Evolutionary conservation across 2,797 vertebrate genomes (phyloP), one percentile per base, ranked within the genome.

Genomic region (Pangasius sanitwongsei): DNA sequence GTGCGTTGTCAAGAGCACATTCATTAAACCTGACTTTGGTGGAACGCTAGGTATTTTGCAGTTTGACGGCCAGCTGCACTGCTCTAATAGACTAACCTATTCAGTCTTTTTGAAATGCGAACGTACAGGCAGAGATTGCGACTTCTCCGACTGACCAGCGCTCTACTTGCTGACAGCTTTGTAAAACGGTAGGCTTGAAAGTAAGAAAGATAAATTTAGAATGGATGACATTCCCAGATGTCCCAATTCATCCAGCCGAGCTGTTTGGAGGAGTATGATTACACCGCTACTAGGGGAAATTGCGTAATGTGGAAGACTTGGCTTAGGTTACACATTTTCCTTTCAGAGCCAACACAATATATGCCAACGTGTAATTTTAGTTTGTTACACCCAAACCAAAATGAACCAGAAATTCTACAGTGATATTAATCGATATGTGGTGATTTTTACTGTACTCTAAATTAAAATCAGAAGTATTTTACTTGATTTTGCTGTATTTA

Each of bases 201-300:
- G 61, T 44, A 70, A n/a, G 65, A 9, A 82, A 77, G 57, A 63
- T 87, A 87, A 83, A 67, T 84, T 84, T 87, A 89, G 89, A 87
- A 67, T 3, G 37, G 80, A 77, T 69, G 80, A 87, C 82, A 67
- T 83, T 89, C 86, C 59, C 85, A 84, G 44, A 87, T 87, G 88
- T 83, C 89, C 69, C 87, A 50, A n/a, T 88, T 88, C 87, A 88
- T 84, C 70, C 82, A 75, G 25, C 63, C n/a, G 87, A 28, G 87
- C 87, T 88, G 70, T 85, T 88, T 74, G 31, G 57, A 44, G 87
- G 57, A 85, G 65, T 53, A 85, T 78, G 89, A 78, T 77, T 87
- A 48, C 88, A 87, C 57, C 12, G 53, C 69, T 77, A 50, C 88
- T 77, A 44, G 48, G 57, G 34, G 88, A 77, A 53, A 67, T 87